phyloP scores from a whole-genome alignment of 2,888 invertebrate species.

The Ceratothoa steindachneri region DNA sequence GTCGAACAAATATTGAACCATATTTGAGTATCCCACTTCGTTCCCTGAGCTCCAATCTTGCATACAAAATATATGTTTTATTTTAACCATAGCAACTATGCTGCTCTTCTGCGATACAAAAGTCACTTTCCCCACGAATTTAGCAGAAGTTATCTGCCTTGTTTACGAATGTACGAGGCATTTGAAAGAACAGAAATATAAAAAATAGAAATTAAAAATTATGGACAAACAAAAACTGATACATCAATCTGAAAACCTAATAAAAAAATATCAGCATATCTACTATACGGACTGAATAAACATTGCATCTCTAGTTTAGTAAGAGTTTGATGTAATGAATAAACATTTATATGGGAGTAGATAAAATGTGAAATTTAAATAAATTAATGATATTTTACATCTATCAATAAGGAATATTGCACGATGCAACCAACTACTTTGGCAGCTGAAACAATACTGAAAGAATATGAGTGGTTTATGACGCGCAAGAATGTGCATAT shows the following conservation, averaged over 20 bases:
- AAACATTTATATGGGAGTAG: background rate
- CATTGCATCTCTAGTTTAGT: background rate
- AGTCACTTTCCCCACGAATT: background rate
- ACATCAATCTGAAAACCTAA: background rate
- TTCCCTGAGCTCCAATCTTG: background rate
- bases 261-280: background rate
- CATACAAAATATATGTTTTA: background rate
- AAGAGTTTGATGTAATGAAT: background rate
- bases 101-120: background rate
- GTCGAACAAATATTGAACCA: background rate
- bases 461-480: background rate
- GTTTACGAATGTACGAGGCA: too few species aligned
- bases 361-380: background rate
- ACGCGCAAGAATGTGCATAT: background rate
- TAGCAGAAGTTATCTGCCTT: slow-evolving; percentile 9
- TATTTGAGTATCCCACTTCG: background rate
- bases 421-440: background rate
- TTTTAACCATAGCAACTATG: slow-evolving; percentile 4
- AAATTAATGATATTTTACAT: background rate
- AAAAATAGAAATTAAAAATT: background rate
- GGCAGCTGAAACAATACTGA: background rate
- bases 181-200: too few species aligned
- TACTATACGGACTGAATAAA: background rate
- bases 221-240: background rate
- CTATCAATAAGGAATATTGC: background rate